A percentile compares a stretch with the other conserved stretches of the same genome.
Evolutionary conservation across 37 sponge, comb jelly and placozoan genomes (phyloP).

Genomic region (Aphrocallistes beatrix): DNA sequence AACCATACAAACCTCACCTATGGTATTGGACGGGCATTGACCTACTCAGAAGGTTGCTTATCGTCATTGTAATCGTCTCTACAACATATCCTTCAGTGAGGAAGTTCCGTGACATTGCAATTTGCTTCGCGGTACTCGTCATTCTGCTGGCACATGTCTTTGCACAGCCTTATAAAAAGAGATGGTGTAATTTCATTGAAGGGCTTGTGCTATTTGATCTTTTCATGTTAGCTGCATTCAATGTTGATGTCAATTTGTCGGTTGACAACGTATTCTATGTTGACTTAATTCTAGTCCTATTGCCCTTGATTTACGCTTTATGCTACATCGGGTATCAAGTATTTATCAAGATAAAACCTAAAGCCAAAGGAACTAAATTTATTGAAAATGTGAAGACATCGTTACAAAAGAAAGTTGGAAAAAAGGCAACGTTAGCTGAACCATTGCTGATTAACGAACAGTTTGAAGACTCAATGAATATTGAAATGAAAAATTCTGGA

Average conservation of each 20-base stretch:
- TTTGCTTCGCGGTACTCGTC: background rate
- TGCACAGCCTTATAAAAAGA: constrained; percentile 10
- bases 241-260: background rate
- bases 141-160: background rate
- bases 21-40: constrained; percentile 1
- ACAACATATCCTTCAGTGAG: background rate
- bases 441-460: background rate
- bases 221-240: background rate
- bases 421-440: background rate
- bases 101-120: background rate
- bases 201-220: background rate
- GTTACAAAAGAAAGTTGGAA: background rate
- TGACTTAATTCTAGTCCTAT: background rate
- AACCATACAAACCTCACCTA: background rate
- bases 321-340: background rate
- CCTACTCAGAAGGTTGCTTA: background rate
- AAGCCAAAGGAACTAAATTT: background rate
- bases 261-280: background rate
- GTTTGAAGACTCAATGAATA: background rate
- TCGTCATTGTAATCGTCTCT: background rate
- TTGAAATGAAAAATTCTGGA: background rate
- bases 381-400: background rate
- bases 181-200: background rate
- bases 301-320: background rate
- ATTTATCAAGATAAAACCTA: background rate